Percentiles rank a stretch among this genome's conserved stretches.
phyloP scores from a whole-genome alignment of 2,113 vertebrate genomes.

The Sterna hirundo region DNA sequence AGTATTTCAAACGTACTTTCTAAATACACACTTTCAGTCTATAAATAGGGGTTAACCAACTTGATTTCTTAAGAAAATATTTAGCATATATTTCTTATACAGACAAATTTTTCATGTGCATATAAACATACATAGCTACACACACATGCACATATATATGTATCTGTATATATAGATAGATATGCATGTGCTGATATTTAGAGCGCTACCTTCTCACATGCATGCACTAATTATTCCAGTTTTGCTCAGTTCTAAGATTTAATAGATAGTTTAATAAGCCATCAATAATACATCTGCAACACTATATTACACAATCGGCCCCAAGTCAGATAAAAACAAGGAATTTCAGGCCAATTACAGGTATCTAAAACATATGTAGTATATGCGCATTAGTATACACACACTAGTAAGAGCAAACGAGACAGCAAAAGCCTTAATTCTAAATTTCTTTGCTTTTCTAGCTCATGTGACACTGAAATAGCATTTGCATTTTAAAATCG shows the following conservation, averaged over 20 bases:
- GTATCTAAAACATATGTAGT: not conserved
- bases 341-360: not conserved
- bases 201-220: not conserved
- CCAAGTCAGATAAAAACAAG: not conserved
- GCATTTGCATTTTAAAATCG: not conserved
- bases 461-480: not conserved
- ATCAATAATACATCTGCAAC: not conserved
- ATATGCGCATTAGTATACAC: not conserved
- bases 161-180: not conserved
- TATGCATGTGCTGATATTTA: not conserved
- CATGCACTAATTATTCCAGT: not conserved
- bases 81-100: not conserved
- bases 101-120: not conserved
- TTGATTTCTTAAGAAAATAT: not conserved
- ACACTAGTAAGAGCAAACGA: not conserved
- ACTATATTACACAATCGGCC: not conserved
- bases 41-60: not conserved
- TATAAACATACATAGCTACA: not conserved
- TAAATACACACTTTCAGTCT: not conserved
- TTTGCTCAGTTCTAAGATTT: not conserved
- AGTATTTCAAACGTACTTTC: not conserved
- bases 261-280: not conserved
- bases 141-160: not conserved
- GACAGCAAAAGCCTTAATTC: not conserved
- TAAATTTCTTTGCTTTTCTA: not conserved